Evolutionary conservation across 2,797 vertebrate genomes (phyloP).

Genomic region (Hyperoplus lanceolatus): DNA sequence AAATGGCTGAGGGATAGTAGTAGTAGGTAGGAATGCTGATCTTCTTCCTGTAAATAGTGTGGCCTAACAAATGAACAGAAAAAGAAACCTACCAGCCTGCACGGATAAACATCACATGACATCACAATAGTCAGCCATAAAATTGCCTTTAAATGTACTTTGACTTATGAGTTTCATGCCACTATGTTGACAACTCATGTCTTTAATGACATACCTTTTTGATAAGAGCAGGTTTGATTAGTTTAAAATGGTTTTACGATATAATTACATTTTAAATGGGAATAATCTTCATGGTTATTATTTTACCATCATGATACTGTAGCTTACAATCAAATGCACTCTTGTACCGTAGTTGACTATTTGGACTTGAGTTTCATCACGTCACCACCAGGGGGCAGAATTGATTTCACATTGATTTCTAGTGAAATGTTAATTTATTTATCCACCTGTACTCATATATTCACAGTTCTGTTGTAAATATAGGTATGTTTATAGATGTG

Average conservation of each 20-base stretch:
- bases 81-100: slow-evolving; percentile 40
- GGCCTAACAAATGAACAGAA: slow-evolving; percentile 34
- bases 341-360: not conserved
- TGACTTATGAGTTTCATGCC: slow-evolving; percentile 25
- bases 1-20: not conserved
- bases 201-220: slow-evolving; percentile 18
- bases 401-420: slow-evolving; percentile 22
- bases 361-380: not conserved
- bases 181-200: too few species aligned
- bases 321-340: not conserved
- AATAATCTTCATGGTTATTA: slow-evolving; percentile 26
- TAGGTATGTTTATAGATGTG: not conserved
- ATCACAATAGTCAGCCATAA: not conserved
- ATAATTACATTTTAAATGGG: slow-evolving; percentile 34
- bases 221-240: slow-evolving; percentile 23
- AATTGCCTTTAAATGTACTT: not conserved
- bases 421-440: not conserved
- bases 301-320: not conserved
- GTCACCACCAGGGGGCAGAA: slow-evolving; percentile 73
- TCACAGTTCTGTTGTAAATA: not conserved
- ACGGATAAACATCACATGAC: slow-evolving; percentile 26
- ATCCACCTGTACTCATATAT: not conserved
- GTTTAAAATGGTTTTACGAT: not conserved
- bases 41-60: not conserved
- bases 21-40: not conserved